These are phyloP conservation scores for Setophaga petechia DNA, from an alignment of 2,113 vertebrate genomes.

Conservation along the genomic window DNA sequence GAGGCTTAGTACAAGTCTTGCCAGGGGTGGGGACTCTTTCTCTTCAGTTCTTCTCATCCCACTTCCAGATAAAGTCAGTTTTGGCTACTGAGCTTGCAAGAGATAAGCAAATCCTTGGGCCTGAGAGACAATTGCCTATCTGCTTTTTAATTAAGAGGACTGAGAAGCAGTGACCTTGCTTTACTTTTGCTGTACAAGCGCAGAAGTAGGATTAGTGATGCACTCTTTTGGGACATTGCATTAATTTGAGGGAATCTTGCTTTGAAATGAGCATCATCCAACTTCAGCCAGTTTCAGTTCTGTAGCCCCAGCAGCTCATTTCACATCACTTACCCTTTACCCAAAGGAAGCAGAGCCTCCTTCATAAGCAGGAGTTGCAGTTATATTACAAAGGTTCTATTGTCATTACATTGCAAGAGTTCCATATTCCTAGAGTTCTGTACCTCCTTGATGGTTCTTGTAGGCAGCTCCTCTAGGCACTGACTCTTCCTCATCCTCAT, in stretches of 20 bases:
- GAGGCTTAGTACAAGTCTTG: background rate
- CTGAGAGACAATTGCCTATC: background rate
- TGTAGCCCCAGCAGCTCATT: background rate
- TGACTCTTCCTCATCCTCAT: too few relatives aligned
- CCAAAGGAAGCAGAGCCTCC: background rate
- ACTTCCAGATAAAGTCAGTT: background rate
- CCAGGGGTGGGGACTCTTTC: background rate
- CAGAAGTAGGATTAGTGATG: background rate
- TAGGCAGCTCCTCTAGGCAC: too few relatives aligned
- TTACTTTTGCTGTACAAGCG: background rate
- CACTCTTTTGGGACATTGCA: background rate
- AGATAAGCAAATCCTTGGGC: conserved; percentile 38
- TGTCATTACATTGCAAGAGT: too few relatives aligned
- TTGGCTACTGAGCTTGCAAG: conserved; percentile 25
- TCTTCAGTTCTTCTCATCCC: background rate
- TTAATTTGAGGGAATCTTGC: background rate
- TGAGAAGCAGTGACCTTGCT: conserved; percentile 12
- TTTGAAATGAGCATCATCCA: background rate
- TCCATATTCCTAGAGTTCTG: too few relatives aligned
- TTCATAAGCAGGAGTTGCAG: background rate
- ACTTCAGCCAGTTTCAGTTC: background rate
- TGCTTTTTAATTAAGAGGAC: conserved; percentile 42
- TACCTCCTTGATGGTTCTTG: too few relatives aligned
- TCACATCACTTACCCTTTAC: background rate
- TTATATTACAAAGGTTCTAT: too few relatives aligned